Conservation (phyloP, 2,888 invertebrate species). For the Ectemnius lituratus region DNA sequence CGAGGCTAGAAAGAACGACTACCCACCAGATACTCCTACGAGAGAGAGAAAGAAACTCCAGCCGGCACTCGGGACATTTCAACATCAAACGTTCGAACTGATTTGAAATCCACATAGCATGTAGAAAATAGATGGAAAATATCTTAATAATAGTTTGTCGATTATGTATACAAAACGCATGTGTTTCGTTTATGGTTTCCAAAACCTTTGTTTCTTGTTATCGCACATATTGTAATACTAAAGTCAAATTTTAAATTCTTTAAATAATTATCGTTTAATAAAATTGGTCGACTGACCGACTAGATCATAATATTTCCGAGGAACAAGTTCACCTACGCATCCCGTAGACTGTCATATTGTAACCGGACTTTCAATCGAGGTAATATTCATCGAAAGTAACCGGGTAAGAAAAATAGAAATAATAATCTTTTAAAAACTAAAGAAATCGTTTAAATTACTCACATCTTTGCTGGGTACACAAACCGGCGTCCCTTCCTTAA, state of each 20-base stretch:
- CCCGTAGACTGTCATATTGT: not conserved
- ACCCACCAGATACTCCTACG: conserved; percentile 60
- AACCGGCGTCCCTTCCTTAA: conserved; percentile 97
- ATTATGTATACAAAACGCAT: too few species aligned
- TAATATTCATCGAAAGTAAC: too few species aligned
- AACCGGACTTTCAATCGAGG: too few species aligned
- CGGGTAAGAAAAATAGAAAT: too few species aligned
- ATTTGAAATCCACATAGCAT: too few species aligned
- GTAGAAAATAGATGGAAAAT: too few species aligned
- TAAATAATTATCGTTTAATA: conserved; percentile 23
- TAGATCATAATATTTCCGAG: conserved; percentile 52
- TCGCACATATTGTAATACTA: too few species aligned
- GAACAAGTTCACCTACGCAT: conserved; percentile 63
- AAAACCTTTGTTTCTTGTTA: too few species aligned
- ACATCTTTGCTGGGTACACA: conserved; percentile 98
- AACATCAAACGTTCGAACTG: too few species aligned
- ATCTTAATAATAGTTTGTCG: too few species aligned
- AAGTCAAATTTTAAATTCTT: conserved; percentile 8
- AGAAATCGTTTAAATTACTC: conserved; percentile 74
- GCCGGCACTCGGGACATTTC: conserved; percentile 4
- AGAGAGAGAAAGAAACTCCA: conserved; percentile 38
- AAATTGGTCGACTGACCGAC: conserved; percentile 50
- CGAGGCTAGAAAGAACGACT: conserved; percentile 57
- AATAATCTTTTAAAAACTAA: too few species aligned
- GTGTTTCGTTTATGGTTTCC: too few species aligned